Conservation (phyloP, 2,888 invertebrate species). For the Dynastes hyllus region DNA sequence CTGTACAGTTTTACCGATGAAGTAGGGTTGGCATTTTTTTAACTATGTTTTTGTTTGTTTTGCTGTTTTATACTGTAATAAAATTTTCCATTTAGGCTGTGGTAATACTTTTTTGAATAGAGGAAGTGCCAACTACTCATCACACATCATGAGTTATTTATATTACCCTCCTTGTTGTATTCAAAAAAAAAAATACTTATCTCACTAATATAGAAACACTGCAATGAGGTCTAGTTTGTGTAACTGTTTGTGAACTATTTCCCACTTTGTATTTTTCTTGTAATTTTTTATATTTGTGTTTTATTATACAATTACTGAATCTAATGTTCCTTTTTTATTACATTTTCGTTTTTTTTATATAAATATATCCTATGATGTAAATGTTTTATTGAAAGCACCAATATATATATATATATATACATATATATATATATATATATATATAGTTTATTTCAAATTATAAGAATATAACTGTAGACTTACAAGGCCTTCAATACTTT, state of each 20-base stretch:
- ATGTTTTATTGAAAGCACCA: conserved; percentile 40
- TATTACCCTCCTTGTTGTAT: background rate
- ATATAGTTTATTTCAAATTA: too few species aligned
- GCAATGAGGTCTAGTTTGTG: conserved; percentile 16
- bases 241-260: conserved; percentile 24
- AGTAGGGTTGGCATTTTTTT: too few species aligned
- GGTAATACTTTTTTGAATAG: conserved; percentile 20
- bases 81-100: conserved; percentile 42
- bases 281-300: conserved; percentile 44
- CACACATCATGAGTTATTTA: background rate
- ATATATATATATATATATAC: conserved; percentile 21
- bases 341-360: conserved; percentile 35
- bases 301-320: conserved; percentile 33
- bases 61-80: conserved; percentile 16
- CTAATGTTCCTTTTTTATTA: conserved; percentile 43
- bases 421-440: background rate
- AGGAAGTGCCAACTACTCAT: conserved; percentile 28
- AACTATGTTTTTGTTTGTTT: conserved; percentile 8
- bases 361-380: conserved; percentile 34
- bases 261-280: conserved; percentile 9
- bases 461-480: too few species aligned
- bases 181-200: background rate
- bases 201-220: conserved; percentile 18
- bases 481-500: too few species aligned
- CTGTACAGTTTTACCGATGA: conserved; percentile 8